Evolutionary conservation across 35 echinoderm and acorn worm genomes (phyloP).

Genomic region (Apostichopus japonicus): DNA sequence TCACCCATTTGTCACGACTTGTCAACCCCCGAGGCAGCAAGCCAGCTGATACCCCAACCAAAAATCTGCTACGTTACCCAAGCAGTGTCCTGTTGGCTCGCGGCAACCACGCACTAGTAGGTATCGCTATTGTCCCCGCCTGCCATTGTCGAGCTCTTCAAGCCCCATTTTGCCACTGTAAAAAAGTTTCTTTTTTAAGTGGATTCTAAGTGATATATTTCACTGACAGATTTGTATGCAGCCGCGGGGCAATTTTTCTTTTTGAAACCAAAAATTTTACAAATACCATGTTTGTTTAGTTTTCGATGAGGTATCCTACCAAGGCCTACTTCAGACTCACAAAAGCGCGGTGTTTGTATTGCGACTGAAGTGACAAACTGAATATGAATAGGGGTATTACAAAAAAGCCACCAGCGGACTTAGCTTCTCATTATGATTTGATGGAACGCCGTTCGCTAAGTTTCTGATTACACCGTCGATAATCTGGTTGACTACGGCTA

Average conservation of each 20-base stretch:
- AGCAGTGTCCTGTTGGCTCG: conserved; percentile 47
- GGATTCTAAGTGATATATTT: conserved; percentile 67
- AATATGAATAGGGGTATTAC: conserved; percentile 50
- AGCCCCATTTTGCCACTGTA: conserved; percentile 60
- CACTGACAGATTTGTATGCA: conserved; percentile 58
- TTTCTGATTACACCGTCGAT: conserved; percentile 55
- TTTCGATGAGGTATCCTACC: conserved; percentile 35
- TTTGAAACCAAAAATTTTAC: conserved; percentile 53
- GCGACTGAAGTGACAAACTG: conserved; percentile 30
- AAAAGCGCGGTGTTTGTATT: conserved; percentile 58
- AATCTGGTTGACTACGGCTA: conserved; percentile 59
- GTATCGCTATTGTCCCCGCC: conserved; percentile 53
- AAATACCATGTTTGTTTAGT: conserved; percentile 69
- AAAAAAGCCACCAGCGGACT: conserved; percentile 38
- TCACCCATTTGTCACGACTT: conserved; percentile 66
- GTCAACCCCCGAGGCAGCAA: conserved; percentile 40
- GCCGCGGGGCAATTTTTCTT: conserved; percentile 30
- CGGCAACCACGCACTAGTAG: conserved; percentile 57
- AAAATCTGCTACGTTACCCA: conserved; percentile 34
- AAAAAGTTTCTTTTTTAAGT: conserved; percentile 57
- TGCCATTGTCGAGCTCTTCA: conserved; percentile 45
- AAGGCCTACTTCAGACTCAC: conserved; percentile 35
- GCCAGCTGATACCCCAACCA: conserved; percentile 45
- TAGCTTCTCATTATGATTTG: conserved; percentile 7
- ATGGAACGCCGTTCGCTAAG: conserved; percentile 44